phyloP scores from a whole-genome alignment of 2,113 vertebrate species.

The Scomber colias region DNA sequence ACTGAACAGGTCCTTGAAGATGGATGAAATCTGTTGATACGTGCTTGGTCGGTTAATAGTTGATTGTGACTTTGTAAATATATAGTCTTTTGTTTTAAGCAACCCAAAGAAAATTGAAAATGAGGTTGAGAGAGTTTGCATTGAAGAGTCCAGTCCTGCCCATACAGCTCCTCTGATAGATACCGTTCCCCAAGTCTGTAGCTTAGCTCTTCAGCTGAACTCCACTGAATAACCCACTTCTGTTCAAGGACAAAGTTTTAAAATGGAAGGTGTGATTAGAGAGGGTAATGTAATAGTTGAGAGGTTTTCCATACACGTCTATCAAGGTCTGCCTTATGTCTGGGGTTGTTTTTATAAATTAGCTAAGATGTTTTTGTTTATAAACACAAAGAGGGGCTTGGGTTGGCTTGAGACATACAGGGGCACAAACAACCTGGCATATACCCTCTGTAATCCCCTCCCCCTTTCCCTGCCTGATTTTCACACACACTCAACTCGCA shows the following conservation, averaged over 20 bases:
- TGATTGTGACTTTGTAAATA: not conserved
- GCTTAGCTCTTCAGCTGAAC: slow-evolving; percentile 47
- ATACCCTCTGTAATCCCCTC: slow-evolving; percentile 23
- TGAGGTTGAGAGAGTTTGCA: not conserved
- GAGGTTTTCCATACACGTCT: slow-evolving; percentile 41
- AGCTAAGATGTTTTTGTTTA: slow-evolving; percentile 32
- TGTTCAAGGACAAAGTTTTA: slow-evolving; percentile 70
- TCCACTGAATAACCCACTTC: slow-evolving; percentile 69
- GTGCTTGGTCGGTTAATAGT: not conserved
- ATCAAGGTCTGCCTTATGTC: slow-evolving; percentile 41
- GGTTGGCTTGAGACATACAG: not conserved
- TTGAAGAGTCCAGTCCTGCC: slow-evolving; percentile 27
- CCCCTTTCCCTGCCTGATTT: not conserved
- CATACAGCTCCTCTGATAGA: slow-evolving; percentile 30
- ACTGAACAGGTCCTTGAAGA: not conserved
- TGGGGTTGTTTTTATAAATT: slow-evolving; percentile 44
- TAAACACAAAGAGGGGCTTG: not conserved
- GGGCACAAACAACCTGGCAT: slow-evolving; percentile 24
- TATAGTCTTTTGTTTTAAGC: not conserved
- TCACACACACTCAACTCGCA: slow-evolving; percentile 2
- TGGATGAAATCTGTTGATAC: not conserved
- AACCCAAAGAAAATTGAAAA: slow-evolving; percentile 33
- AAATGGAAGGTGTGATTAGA: slow-evolving; percentile 37
- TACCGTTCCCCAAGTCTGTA: slow-evolving; percentile 54
- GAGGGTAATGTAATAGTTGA: slow-evolving; percentile 50